Evolutionary conservation across 2,797 vertebrate genomes (phyloP).

Genomic region (Erethizon dorsatum): DNA sequence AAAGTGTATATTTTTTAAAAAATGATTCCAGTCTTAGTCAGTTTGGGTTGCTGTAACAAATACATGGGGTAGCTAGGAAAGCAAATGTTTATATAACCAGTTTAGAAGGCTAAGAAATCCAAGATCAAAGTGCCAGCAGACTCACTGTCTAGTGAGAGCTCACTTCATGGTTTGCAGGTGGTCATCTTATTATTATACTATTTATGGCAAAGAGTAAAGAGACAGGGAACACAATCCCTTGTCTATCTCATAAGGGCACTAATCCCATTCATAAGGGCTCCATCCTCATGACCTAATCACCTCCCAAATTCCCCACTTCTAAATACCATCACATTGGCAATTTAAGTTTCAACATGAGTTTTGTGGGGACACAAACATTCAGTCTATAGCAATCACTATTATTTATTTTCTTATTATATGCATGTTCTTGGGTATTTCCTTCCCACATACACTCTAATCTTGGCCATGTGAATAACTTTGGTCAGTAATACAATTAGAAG

Average conservation of each 20-base stretch:
- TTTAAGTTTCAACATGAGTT: neutral
- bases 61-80: neutral
- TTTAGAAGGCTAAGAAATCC: neutral
- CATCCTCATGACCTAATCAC: neutral
- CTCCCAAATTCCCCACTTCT: neutral
- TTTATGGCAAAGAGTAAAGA: neutral
- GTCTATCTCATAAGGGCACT: neutral
- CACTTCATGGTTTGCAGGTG: neutral
- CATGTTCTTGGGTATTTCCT: neutral
- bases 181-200: neutral
- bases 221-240: neutral
- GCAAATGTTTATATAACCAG: neutral
- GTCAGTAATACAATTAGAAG: neutral
- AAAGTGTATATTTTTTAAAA: neutral
- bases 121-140: neutral
- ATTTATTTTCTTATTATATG: neutral
- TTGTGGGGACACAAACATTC: neutral
- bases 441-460: neutral
- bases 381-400: neutral
- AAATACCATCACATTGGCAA: neutral
- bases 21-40: neutral
- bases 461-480: neutral
- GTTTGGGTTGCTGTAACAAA: neutral
- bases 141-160: neutral
- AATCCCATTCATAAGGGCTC: neutral